Percentiles rank a stretch among this genome's conserved stretches.
phyloP scores from a whole-genome alignment of 2,888 invertebrate species.

The Monopis laevigella region DNA sequence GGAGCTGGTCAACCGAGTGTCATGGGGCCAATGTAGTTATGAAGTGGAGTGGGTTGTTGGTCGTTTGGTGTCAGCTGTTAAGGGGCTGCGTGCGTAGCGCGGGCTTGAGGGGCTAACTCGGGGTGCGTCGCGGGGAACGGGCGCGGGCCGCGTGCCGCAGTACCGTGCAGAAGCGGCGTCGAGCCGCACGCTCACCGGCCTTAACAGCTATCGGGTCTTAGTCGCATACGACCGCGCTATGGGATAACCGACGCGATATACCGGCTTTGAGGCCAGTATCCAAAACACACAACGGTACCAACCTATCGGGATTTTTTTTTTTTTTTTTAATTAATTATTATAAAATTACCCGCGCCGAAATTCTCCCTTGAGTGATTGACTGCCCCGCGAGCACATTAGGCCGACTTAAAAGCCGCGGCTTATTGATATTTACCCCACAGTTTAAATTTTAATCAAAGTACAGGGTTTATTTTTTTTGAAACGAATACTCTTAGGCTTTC shows the following conservation, averaged over 20 bases:
- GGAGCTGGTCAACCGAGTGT: too few species aligned
- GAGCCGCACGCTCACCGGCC: conserved; percentile 45
- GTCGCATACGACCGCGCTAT: conserved; percentile 2
- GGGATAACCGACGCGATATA: conserved; percentile 18
- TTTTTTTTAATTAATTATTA: too few species aligned
- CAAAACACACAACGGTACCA: too few species aligned
- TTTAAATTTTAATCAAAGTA: too few species aligned
- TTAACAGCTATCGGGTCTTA: neutral
- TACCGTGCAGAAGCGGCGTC: conserved; percentile 61
- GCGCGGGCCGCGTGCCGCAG: conserved; percentile 56
- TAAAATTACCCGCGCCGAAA: conserved; percentile 5
- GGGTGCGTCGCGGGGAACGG: conserved; percentile 27
- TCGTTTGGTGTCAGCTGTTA: too few species aligned
- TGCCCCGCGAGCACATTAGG: neutral
- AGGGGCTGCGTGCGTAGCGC: conserved; percentile 44
- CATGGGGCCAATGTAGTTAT: too few species aligned
- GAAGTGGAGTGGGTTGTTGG: too few species aligned
- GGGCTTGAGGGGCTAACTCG: conserved; percentile 29
- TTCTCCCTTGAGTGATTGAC: conserved; percentile 1
- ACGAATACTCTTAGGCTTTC: too few species aligned
- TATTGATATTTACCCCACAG: too few species aligned
- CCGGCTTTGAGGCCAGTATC: conserved; percentile 20
- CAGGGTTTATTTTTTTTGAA: too few species aligned
- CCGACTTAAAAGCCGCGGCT: neutral
- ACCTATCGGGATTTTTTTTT: too few species aligned